Evolutionary conservation across 2,113 vertebrate genomes (phyloP).

Genomic region (Cyanocitta stelleri): DNA sequence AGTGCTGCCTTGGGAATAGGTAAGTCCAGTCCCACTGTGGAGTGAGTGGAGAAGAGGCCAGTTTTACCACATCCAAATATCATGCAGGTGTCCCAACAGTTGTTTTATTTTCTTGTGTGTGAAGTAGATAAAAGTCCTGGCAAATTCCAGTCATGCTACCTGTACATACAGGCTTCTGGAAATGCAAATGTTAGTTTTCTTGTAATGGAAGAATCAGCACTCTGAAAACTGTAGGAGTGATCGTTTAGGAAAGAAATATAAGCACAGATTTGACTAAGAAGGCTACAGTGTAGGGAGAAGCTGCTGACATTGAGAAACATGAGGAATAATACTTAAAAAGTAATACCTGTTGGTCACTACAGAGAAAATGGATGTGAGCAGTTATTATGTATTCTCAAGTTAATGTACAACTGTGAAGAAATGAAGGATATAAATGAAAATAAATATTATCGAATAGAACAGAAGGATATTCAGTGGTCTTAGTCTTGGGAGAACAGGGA

Average conservation of each 20-base stretch:
- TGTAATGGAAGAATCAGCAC: neutral
- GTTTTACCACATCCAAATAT: neutral
- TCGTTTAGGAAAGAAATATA: neutral
- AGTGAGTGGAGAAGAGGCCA: neutral
- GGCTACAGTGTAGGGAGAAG: neutral
- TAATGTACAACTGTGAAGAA: neutral
- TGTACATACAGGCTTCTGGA: neutral
- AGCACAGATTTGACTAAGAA: neutral
- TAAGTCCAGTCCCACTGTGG: neutral
- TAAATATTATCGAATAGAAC: neutral
- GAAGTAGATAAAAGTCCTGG: neutral
- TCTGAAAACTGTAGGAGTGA: neutral
- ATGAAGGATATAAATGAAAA: neutral
- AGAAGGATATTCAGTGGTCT: neutral
- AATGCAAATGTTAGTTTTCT: neutral
- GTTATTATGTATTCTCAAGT: neutral
- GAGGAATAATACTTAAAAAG: neutral
- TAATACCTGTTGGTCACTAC: neutral
- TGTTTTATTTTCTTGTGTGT: neutral
- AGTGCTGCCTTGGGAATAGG: neutral
- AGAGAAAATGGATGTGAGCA: neutral
- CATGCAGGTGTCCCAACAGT: neutral
- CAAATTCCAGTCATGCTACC: neutral
- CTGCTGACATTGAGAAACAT: neutral
- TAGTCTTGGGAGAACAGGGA: neutral